Evolutionary conservation across 2,113 vertebrate species (phyloP).

Genomic region (Pelvicachromis taeniatus): DNA sequence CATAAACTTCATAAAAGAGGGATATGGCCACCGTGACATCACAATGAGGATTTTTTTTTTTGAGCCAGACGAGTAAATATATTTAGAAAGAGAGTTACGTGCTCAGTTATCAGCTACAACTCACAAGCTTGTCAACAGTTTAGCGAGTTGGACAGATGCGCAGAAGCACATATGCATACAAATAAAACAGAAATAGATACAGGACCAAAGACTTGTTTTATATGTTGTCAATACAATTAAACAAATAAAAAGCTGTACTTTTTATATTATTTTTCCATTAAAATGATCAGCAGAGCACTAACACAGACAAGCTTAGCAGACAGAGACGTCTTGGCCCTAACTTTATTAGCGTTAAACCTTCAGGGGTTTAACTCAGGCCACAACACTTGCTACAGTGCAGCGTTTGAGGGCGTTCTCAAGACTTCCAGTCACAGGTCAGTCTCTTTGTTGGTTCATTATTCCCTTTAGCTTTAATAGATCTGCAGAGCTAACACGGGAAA

Average conservation of each 20-base stretch:
- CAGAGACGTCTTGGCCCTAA: background rate
- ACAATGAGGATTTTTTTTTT: background rate
- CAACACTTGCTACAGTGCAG: background rate
- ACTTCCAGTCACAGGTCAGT: no score
- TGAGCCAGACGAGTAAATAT: background rate
- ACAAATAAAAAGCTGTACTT: background rate
- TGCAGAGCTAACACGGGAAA: background rate
- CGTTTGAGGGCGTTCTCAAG: background rate
- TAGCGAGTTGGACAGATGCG: background rate
- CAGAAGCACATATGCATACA: background rate
- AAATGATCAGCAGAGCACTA: background rate
- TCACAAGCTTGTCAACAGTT: background rate
- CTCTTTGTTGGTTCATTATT: background rate
- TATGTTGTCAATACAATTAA: background rate
- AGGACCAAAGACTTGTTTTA: background rate
- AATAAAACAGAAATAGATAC: background rate
- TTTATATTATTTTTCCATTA: background rate
- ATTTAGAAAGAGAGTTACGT: fast-evolving
- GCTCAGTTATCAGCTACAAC: background rate
- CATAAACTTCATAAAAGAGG: background rate
- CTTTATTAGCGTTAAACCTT: background rate
- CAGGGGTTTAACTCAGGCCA: background rate
- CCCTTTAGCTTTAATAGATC: background rate
- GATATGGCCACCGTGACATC: background rate
- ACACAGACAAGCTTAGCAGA: background rate